Evolutionary conservation across 1,140 invertebrate species (phyloP), one percentile per base, ranked within the genome.

Genomic region (Saccostrea echinata): DNA sequence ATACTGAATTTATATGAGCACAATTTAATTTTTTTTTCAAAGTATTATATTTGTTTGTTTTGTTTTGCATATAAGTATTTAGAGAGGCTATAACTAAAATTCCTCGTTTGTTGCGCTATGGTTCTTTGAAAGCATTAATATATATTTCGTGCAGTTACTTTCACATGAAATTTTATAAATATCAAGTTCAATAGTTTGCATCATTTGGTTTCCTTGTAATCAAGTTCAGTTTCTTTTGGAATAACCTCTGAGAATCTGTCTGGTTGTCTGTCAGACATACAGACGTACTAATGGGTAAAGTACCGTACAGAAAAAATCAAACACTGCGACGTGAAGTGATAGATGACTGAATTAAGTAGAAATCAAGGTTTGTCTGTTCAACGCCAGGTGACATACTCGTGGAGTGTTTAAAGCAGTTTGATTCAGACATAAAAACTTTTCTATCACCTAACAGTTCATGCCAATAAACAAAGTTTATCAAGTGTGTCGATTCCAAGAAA

Each of bases 271-370:
- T 76, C 68, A 76, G 68, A 13, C 30, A 9, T 27, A 30, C 18
- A 13, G 24, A 30, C 30, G 12, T 30, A 76, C 27, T 76, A 30
- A 33, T 76, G n/a, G n/a, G 18, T 76, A 12, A 12, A 30, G 8
- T 3, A 76, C 27, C 24, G 30, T 76, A 30, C 68, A 33, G 68
- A 76, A 18, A 27, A 76, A 30, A 76, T 76, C 55, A 27, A 76
- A 76, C 68, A 0, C 24, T 76, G 55, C 13, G 68, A 76, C 68
- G 3, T 27, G 1, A 6, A 33, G 11, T 76, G 30, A 76, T 30
- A 76, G 30, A 76, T 76, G 11, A 27, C 12, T 76, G 68, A 76
- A 76, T 76, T 76, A 76, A 76, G 27, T 27, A 76, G 68, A 33
- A 27, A 76, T 76, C 27, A 30, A 76, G 27, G 27, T 61, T 12